These are phyloP conservation scores for Halisarca cf. caerulea DNA, from an alignment of 37 sponge, comb jelly and placozoan genomes.

Conservation along the genomic window DNA sequence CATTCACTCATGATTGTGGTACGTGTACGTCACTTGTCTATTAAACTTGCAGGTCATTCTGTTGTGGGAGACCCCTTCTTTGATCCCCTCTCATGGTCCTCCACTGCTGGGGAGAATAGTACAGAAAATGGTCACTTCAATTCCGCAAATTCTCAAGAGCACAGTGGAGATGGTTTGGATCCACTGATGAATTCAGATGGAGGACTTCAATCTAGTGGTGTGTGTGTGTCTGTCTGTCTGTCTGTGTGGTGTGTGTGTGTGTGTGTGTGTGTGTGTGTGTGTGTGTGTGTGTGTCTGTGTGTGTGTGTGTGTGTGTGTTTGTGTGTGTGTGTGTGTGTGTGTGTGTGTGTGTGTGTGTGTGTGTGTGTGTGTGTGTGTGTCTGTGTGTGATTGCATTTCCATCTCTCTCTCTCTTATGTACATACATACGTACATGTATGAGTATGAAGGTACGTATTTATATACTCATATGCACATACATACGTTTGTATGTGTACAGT, in stretches of 20 bases:
- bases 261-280: slow-evolving; percentile 5
- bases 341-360: not conserved
- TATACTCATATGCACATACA: not conserved
- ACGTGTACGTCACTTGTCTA: too few relatives aligned
- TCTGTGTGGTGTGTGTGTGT: slow-evolving; percentile 37
- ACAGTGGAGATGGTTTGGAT: not conserved
- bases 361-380: not conserved
- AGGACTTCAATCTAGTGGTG: not conserved
- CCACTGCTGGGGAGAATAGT: not conserved
- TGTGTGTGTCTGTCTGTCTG: not conserved
- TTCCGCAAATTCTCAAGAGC: not conserved
- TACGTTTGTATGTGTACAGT: not conserved
- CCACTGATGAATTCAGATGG: not conserved
- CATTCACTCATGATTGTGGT: too few relatives aligned
- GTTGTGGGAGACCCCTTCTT: slow-evolving; percentile 10
- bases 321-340: slow-evolving; percentile 28
- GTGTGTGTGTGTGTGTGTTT: not conserved
- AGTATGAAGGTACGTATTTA: too few relatives aligned
- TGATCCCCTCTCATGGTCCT: not conserved
- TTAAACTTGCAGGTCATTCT: too few relatives aligned
- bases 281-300: slow-evolving; percentile 20
- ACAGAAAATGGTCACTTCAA: too few relatives aligned
- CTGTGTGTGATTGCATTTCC: not conserved
- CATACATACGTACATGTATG: too few relatives aligned
- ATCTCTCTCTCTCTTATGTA: not conserved